Conservation (phyloP, 2,113 vertebrate species). For the Cinclus mexicanus region DNA sequence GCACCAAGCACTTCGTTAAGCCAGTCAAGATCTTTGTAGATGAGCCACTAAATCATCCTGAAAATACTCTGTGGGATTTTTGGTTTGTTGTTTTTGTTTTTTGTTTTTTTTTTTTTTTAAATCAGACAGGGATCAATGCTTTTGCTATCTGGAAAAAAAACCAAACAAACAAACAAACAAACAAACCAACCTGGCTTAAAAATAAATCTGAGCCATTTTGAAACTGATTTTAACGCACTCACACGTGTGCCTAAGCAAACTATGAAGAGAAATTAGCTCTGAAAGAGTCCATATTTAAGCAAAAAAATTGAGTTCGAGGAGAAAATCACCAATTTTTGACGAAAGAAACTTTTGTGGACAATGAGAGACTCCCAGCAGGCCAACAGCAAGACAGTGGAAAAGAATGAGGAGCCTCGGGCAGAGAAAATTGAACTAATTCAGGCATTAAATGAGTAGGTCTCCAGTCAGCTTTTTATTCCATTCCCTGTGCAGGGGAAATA, state of each 20-base stretch:
- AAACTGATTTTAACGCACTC: background rate
- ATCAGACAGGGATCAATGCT: background rate
- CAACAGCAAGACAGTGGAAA: background rate
- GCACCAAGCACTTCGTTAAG: background rate
- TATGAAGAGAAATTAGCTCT: background rate
- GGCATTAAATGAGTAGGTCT: conserved; percentile 17
- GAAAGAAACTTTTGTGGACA: background rate
- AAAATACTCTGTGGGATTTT: background rate
- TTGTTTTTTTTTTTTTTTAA: background rate
- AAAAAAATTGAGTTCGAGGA: background rate
- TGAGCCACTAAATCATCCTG: background rate
- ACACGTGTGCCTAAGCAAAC: background rate
- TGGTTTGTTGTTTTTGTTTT: background rate
- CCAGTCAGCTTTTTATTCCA: conserved; percentile 7
- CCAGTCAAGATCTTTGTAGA: background rate
- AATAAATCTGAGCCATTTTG: conserved; percentile 10
- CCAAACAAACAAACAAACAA: background rate
- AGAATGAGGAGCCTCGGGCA: background rate
- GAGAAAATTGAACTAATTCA: conserved; percentile 12
- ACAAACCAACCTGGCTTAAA: background rate
- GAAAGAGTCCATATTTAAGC: background rate
- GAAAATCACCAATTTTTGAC: background rate
- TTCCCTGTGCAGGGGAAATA: background rate
- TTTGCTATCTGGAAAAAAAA: background rate
- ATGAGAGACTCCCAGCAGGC: conserved; percentile 1